These are phyloP conservation scores for Anthrax anthrax DNA, from an alignment of 2,888 invertebrate species.

Conservation along the genomic window DNA sequence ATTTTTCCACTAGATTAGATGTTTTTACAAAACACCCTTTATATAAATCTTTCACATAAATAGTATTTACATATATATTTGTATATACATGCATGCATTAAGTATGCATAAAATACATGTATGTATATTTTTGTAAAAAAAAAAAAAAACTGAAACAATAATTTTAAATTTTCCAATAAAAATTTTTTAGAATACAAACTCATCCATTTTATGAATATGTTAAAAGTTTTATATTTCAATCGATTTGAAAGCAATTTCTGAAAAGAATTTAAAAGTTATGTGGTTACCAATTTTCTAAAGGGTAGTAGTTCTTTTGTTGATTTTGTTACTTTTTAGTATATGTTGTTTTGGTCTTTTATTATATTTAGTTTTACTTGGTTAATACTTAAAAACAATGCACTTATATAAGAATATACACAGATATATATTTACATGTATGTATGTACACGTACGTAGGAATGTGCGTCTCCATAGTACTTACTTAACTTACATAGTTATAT, in stretches of 20 bases:
- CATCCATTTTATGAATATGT: slow-evolving; percentile 9
- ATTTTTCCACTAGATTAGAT: too few relatives aligned
- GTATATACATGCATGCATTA: too few relatives aligned
- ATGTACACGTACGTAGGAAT: background rate
- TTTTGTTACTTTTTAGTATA: background rate
- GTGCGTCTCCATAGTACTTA: too few relatives aligned
- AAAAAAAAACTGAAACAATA: too few relatives aligned
- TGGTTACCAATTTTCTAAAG: background rate
- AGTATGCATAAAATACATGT: too few relatives aligned
- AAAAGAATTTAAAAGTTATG: background rate
- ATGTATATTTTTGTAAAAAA: too few relatives aligned
- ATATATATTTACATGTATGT: background rate
- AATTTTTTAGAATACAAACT: background rate
- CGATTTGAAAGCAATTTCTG: slow-evolving; percentile 13
- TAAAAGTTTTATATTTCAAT: slow-evolving; percentile 13
- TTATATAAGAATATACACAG: too few relatives aligned
- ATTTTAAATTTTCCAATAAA: background rate
- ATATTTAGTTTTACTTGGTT: background rate
- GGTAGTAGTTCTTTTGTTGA: background rate
- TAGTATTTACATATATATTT: too few relatives aligned
- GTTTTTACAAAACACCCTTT: too few relatives aligned
- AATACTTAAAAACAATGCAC: background rate
- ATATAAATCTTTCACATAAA: too few relatives aligned
- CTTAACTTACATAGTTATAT: too few relatives aligned
- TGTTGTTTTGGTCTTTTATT: background rate